Base-by-base conservation (phyloP, 1,140 invertebrate species). In the Drosophila baimaii region DNA sequence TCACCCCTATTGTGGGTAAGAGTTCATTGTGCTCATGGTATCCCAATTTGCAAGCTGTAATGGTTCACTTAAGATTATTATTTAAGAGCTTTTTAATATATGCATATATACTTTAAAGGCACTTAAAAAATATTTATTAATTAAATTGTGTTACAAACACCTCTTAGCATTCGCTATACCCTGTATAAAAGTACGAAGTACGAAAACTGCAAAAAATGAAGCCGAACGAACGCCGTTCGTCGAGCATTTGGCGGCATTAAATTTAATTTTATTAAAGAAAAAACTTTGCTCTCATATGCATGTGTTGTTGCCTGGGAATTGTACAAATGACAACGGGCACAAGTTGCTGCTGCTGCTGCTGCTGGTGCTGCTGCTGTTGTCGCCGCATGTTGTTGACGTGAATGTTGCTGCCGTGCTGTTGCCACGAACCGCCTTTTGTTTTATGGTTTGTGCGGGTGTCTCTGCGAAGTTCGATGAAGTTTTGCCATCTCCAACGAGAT, bases 181-280 rank as follows among this genome's bases (percentile, higher is more conserved):
- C n/a, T n/a, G 51, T 52, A 52, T 33, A 35, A 21, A 52, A 52
- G 4, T 13, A 21, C 29, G 5, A 49, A 52, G n/a, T n/a, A n/a
- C n/a, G n/a, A 52, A 49, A 35, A 33, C 29, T 10, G 31, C 7
- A 61, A 25, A 39, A 82, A 83, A 71, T 82, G 59, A 82, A 88
- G 80, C 79, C 49, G 68, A 86, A 89, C 59, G 70, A 79, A 70
- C 46, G 59, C 56, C 74, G 43, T 72, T 61, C 68, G 61, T 63
- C 74, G 58, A 79, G 75, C 83, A 71, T 88, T 85, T 88, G 82
- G 61, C 62, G 59, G 79, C 77, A 86, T 86, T 88, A 83, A 88
- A 86, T 86, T 86, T 86, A 86, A 86, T 86, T 88, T 86, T 88
- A 86, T 86, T 86, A 88, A 86, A 88, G 81, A 86, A 86, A 84